Evolutionary conservation across 2,888 invertebrate species (phyloP).

Genomic region (Cylindroiulus punctatus): DNA sequence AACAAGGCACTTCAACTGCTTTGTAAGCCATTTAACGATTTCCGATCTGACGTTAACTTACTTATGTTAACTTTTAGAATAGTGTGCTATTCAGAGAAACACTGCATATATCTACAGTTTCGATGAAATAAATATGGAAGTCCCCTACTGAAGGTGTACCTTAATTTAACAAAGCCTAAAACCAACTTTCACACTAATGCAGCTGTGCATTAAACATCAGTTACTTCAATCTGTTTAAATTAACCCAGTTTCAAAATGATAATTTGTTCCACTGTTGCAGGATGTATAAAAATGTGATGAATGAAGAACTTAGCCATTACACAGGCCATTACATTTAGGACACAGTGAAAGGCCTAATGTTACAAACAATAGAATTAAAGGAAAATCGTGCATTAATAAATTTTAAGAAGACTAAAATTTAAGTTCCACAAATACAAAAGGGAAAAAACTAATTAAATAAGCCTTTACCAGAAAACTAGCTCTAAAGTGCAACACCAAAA

Average conservation of each 20-base stretch:
- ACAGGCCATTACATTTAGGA: too few relatives aligned
- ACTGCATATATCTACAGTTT: background rate
- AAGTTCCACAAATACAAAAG: background rate
- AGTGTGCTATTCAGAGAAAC: too few relatives aligned
- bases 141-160: background rate
- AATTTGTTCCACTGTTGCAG: background rate
- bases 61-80: background rate
- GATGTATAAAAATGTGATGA: too few relatives aligned
- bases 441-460: background rate
- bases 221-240: background rate
- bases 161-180: background rate
- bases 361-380: too few relatives aligned
- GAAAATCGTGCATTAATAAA: too few relatives aligned
- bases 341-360: too few relatives aligned
- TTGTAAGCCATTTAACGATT: background rate
- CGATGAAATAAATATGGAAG: background rate
- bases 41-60: background rate
- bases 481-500: background rate
- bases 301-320: background rate
- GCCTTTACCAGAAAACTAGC: background rate
- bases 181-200: background rate
- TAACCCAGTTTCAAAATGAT: background rate
- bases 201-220: background rate
- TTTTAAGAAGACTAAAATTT: background rate
- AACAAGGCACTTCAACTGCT: conserved; percentile 32